phyloP scores from a whole-genome alignment of 2,797 vertebrate genomes.

The Channallabes apus region DNA sequence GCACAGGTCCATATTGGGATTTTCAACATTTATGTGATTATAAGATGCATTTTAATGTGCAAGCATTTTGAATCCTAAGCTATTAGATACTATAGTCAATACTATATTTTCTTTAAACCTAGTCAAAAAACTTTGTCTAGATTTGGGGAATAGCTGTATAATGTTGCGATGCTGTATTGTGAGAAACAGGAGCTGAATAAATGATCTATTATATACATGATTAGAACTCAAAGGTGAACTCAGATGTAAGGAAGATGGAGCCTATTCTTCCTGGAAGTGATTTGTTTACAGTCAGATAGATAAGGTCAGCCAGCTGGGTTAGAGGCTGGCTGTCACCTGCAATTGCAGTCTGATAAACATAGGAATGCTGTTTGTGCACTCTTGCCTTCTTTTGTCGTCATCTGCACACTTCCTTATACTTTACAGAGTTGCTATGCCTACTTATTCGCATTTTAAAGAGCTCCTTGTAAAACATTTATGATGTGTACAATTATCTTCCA shows the following conservation, averaged over 20 bases:
- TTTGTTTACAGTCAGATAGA: conserved; percentile 30
- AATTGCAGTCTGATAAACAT: conserved; percentile 18
- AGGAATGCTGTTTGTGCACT: background rate
- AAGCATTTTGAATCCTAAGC: background rate
- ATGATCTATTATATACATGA: conserved; percentile 2
- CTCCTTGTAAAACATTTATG: background rate
- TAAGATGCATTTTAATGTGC: too few relatives aligned
- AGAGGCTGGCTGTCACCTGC: conserved; percentile 18
- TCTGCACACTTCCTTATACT: background rate
- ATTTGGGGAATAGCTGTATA: background rate
- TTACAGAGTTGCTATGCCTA: background rate
- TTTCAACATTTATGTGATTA: too few relatives aligned
- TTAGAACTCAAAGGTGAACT: background rate
- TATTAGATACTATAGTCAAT: too few relatives aligned
- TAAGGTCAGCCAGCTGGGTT: conserved; percentile 29
- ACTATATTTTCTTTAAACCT: background rate
- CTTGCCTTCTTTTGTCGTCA: background rate
- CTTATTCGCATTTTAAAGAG: background rate
- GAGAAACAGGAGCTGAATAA: background rate
- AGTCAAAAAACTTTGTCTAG: background rate
- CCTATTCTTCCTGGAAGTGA: conserved; percentile 21
- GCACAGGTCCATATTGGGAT: too few relatives aligned
- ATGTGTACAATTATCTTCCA: background rate
- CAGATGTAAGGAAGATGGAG: conserved; percentile 7
- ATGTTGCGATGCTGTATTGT: background rate